Evolutionary conservation across 2,797 vertebrate genomes (phyloP), one percentile per base, ranked within the genome.

Genomic region (Tadarida brasiliensis): DNA sequence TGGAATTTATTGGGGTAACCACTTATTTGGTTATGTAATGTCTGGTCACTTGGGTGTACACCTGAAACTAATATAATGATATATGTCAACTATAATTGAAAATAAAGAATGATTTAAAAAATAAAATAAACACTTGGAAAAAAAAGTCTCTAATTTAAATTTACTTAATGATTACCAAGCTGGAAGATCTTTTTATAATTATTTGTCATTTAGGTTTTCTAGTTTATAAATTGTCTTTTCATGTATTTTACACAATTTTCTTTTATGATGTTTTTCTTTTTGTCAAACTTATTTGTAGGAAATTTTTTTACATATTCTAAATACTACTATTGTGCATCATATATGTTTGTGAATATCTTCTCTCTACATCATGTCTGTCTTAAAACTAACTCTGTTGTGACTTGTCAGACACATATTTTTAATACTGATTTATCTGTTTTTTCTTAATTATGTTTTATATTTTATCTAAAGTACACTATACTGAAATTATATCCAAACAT

Each of bases 181-280:
- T 81, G 19, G 61, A 77, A 67, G 12, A 59, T 35, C 14, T 92
- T 95, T 94, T 77, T 54, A 77, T 76, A 74, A 85, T 71, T 92
- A 76, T 16, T 76, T 33, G 51, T 51, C 20, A 76, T 61, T 59
- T 87, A 44, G 30, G 6, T 63, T 92, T 85, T 33, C 33, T 90
- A 44, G 83, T 93, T 73, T 77, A 30, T 77, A 73, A 87, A 85
- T 61, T 94, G 16, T 90, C 7, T 85, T 94, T 81, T 94, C 16
- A 84, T 77, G 7, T 63, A 86, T 56, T 93, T 82, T 85, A 63
- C 16, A 11, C n/a, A 87, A 33, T 59, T 57, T 93, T 71, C 33
- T 80, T 90, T 78, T 71, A 44, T 65, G 47, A 87, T 63, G 26
- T 91, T 83, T 85, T 19, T 65, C 49, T 85, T 94, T 95, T 89